phyloP scores from a whole-genome alignment of 2,797 vertebrate species.

The Protosalanx chinensis region DNA sequence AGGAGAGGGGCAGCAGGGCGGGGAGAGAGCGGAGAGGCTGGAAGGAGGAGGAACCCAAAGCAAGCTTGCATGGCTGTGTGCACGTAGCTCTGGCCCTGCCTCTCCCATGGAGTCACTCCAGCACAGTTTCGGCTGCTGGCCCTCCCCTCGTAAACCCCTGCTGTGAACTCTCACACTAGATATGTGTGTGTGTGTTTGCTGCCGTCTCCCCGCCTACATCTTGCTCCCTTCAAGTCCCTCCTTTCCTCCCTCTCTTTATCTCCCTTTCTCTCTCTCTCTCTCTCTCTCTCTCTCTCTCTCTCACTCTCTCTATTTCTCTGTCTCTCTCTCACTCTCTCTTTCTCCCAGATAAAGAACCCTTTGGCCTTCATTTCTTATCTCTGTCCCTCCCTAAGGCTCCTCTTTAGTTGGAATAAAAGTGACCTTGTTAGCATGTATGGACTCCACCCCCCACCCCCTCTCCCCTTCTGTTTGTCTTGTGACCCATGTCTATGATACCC shows the following conservation, averaged over 20 bases:
- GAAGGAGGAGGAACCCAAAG: slow-evolving; percentile 5
- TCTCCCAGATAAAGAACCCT: slow-evolving; percentile 1
- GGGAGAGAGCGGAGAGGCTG: neutral
- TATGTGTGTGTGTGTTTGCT: slow-evolving; percentile 9
- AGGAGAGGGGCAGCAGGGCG: slow-evolving; percentile 1
- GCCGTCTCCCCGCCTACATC: neutral
- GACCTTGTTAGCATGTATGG: slow-evolving; percentile 12
- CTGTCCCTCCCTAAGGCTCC: slow-evolving; percentile 37
- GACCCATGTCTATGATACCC: slow-evolving; percentile 66
- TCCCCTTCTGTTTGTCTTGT: slow-evolving; percentile 58
- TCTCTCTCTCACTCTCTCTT: neutral
- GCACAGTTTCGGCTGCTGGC: slow-evolving; percentile 35
- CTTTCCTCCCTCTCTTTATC: neutral
- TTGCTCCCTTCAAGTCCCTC: too few relatives aligned
- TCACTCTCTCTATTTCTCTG: neutral
- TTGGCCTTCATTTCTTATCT: slow-evolving; percentile 52
- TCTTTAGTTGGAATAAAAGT: slow-evolving; percentile 29
- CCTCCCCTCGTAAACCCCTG: slow-evolving; percentile 27
- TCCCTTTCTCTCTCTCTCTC: neutral
- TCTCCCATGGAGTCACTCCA: slow-evolving; percentile 39
- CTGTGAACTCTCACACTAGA: slow-evolving; percentile 19
- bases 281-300: slow-evolving; percentile 11
- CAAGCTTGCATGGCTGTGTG: slow-evolving; percentile 41
- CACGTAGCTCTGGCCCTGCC: slow-evolving; percentile 48
- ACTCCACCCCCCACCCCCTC: neutral